These are phyloP conservation scores for Watersipora subatra DNA, from an alignment of 1,140 invertebrate genomes.

Conservation along the genomic window DNA sequence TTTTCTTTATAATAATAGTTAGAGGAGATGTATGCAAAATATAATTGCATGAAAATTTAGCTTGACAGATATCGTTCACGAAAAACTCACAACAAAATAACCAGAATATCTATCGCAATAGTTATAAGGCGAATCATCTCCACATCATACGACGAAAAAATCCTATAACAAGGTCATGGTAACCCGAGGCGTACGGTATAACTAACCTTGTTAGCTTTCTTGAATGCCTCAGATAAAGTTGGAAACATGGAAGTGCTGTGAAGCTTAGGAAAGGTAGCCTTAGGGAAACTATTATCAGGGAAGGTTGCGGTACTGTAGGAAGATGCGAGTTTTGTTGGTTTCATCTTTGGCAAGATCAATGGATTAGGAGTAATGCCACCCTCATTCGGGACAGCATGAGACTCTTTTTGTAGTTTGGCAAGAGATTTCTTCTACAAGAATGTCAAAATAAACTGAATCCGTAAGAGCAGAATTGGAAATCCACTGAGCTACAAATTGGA, in stretches of 20 bases:
- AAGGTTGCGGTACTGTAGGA: constrained; percentile 1
- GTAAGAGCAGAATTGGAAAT: background rate
- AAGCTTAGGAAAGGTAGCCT: background rate
- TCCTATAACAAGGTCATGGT: no score
- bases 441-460: background rate
- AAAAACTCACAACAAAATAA: no score
- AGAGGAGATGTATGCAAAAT: no score
- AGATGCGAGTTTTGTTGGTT: background rate
- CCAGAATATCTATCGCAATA: no score
- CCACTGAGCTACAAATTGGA: background rate
- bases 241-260: constrained; percentile 1
- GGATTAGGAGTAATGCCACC: background rate
- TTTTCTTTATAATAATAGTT: no score
- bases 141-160: no score
- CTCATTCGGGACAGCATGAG: background rate
- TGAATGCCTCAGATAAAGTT: background rate
- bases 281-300: constrained; percentile 1
- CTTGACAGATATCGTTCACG: no score
- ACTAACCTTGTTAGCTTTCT: background rate
- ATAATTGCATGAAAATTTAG: no score
- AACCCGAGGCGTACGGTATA: no score
- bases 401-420: background rate
- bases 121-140: no score
- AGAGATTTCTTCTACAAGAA: background rate
- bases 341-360: background rate